phyloP scores from a whole-genome alignment of 2,797 vertebrate genomes.

The Enteromius thamalakanensis region DNA sequence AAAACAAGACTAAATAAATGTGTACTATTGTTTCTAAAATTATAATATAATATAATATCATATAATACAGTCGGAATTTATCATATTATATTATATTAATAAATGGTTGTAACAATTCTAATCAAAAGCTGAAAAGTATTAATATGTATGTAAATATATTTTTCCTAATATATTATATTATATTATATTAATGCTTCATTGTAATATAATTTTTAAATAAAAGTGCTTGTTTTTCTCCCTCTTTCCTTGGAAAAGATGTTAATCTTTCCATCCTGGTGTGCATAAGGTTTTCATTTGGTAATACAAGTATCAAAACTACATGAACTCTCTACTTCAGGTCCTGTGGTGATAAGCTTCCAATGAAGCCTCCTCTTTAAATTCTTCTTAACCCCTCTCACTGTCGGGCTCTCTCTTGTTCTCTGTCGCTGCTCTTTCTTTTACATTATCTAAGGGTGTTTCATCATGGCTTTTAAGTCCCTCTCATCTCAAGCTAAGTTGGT shows the following conservation, averaged over 20 bases:
- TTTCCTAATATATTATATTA: not conserved
- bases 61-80: too few relatives aligned
- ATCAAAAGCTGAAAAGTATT: not conserved
- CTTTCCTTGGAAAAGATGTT: conserved; percentile 34
- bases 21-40: not conserved
- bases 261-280: conserved; percentile 31
- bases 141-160: not conserved
- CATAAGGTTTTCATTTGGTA: conserved; percentile 15
- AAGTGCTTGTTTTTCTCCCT: not conserved
- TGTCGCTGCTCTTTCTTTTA: conserved; percentile 1
- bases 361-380: conserved; percentile 27
- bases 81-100: too few relatives aligned
- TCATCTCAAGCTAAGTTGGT: conserved; percentile 41
- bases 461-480: conserved; percentile 30
- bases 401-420: conserved; percentile 6
- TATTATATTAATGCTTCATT: not conserved
- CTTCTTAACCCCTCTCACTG: conserved; percentile 9
- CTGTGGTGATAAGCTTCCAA: conserved; percentile 44
- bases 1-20: not conserved
- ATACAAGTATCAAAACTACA: conserved; percentile 11
- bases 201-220: not conserved
- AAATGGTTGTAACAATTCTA: too few relatives aligned
- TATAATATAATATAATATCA: not conserved
- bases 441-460: conserved; percentile 14
- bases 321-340: conserved; percentile 14